A percentile compares a stretch with the other conserved stretches of the same genome.
Evolutionary conservation across 2,888 invertebrate genomes (phyloP).

Genomic region (Gymnocheta viridis): DNA sequence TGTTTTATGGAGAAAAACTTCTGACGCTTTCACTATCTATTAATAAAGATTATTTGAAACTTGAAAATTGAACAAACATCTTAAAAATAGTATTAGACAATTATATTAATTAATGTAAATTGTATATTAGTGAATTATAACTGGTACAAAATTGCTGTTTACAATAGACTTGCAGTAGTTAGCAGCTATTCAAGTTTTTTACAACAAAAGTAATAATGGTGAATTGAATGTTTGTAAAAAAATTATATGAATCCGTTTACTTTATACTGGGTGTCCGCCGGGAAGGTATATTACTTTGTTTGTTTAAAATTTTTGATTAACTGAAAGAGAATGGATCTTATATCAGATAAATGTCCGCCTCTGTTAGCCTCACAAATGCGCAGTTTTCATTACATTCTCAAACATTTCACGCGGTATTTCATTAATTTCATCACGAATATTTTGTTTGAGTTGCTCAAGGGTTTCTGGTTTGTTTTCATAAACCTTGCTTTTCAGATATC

Average conservation of each 20-base stretch:
- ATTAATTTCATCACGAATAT: too few relatives aligned
- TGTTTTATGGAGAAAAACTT: background rate
- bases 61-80: too few relatives aligned
- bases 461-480: too few relatives aligned
- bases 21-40: conserved; percentile 15
- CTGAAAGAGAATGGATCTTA: too few relatives aligned
- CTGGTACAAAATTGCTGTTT: background rate
- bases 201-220: background rate
- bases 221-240: background rate
- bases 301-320: too few relatives aligned
- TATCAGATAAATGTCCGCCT: too few relatives aligned
- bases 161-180: background rate
- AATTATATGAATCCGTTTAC: background rate
- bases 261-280: background rate
- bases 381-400: too few relatives aligned
- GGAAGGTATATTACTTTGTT: background rate
- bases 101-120: background rate
- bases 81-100: background rate
- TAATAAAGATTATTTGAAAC: conserved; percentile 20
- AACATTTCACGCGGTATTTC: too few relatives aligned
- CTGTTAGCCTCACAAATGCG: too few relatives aligned
- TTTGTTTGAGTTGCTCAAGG: too few relatives aligned
- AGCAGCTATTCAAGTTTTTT: background rate
- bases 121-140: background rate
- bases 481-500: too few relatives aligned